Conservation (phyloP, 2,888 invertebrate genomes). For the Eupithecia subumbrata region DNA sequence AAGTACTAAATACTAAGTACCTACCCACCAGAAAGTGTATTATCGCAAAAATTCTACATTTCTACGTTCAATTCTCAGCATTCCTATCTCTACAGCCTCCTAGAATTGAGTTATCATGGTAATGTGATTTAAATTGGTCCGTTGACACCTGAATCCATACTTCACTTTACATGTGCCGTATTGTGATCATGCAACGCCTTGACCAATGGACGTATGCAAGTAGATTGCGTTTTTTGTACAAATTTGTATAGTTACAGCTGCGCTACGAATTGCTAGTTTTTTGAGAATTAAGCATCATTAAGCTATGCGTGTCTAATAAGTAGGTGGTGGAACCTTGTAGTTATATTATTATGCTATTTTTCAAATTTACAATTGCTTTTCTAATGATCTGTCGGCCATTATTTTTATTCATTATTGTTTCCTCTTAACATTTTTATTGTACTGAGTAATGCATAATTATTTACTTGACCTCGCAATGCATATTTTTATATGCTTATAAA, state of each 20-base stretch:
- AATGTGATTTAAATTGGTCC: slow-evolving; percentile 81
- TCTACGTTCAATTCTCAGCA: neutral
- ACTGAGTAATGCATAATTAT: too few species aligned
- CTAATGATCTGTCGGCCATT: neutral
- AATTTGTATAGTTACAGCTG: slow-evolving; percentile 37
- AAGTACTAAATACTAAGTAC: too few species aligned
- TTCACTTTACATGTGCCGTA: slow-evolving; percentile 62
- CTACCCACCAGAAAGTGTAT: neutral
- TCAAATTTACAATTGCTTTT: neutral
- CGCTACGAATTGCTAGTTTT: slow-evolving; percentile 44
- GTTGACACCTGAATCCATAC: slow-evolving; percentile 67
- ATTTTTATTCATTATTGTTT: neutral
- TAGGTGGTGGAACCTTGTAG: slow-evolving; percentile 24
- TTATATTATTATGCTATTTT: neutral
- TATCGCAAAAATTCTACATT: neutral
- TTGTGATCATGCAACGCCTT: slow-evolving; percentile 59
- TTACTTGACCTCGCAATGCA: too few species aligned
- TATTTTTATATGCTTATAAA: too few species aligned
- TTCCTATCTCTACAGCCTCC: slow-evolving; percentile 39
- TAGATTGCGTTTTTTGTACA: slow-evolving; percentile 66
- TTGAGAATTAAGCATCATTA: slow-evolving; percentile 49
- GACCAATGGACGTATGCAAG: slow-evolving; percentile 58
- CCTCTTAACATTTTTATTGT: neutral
- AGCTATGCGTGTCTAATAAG: slow-evolving; percentile 37
- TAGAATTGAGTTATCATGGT: slow-evolving; percentile 78